phyloP scores from a whole-genome alignment of 2,113 vertebrate species.

The Corythaixoides concolor region DNA sequence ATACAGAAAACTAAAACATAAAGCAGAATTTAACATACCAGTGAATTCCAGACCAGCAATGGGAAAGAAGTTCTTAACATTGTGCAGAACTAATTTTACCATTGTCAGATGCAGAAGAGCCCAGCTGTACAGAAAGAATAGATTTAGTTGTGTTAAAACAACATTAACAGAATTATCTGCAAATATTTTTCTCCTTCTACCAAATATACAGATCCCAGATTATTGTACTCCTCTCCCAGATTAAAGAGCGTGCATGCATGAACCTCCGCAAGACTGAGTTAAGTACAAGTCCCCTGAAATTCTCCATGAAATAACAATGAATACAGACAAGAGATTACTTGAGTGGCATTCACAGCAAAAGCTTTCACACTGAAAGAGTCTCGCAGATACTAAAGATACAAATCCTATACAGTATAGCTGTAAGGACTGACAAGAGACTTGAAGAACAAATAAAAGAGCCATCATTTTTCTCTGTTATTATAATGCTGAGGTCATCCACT shows the following conservation, averaged over 20 bases:
- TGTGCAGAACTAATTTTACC: slow-evolving; percentile 92
- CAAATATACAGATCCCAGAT: neutral
- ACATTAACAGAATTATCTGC: neutral
- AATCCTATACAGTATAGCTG: neutral
- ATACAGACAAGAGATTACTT: neutral
- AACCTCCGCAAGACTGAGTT: neutral
- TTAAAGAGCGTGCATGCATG: neutral
- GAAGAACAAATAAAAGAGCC: neutral
- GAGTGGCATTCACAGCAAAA: neutral
- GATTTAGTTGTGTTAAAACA: neutral
- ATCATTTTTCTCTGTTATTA: neutral
- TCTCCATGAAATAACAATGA: neutral
- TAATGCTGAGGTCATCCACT: neutral
- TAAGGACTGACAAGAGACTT: neutral
- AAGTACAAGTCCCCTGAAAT: neutral
- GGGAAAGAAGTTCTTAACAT: slow-evolving; percentile 93
- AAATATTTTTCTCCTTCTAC: neutral
- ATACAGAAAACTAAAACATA: neutral
- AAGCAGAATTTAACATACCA: slow-evolving; percentile 74
- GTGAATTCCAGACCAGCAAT: slow-evolving; percentile 92
- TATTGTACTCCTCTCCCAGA: neutral
- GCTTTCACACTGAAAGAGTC: neutral
- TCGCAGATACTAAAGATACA: neutral
- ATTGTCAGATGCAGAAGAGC: slow-evolving; percentile 91
- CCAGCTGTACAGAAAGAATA: slow-evolving; percentile 80